phyloP scores from a whole-genome alignment of 2,888 invertebrate genomes.

The Sericinus montela region DNA sequence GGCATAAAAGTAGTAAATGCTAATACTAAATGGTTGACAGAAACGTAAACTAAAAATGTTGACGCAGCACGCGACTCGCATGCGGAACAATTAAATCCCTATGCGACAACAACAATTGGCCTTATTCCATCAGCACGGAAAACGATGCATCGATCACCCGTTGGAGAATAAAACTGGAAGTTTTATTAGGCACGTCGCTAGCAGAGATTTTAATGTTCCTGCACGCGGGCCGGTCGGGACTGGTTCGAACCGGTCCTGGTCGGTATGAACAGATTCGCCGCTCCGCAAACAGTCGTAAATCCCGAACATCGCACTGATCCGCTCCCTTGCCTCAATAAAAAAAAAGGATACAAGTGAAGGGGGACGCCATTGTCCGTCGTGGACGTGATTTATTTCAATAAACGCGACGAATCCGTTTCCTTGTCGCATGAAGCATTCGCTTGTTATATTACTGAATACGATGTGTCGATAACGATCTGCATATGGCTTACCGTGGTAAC shows the following conservation, averaged over 20 bases:
- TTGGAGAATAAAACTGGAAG: slow-evolving; percentile 43
- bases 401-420: slow-evolving; percentile 35
- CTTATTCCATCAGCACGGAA: background rate
- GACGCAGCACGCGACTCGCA: too few species aligned
- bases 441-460: slow-evolving; percentile 10
- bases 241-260: slow-evolving; percentile 21
- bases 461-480: background rate
- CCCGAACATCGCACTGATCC: slow-evolving; percentile 52
- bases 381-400: slow-evolving; percentile 59
- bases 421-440: slow-evolving; percentile 15
- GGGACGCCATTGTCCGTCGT: slow-evolving; percentile 35
- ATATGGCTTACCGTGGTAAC: too few species aligned
- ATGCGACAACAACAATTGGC: background rate
- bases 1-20: too few species aligned
- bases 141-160: slow-evolving; percentile 1
- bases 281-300: slow-evolving; percentile 63
- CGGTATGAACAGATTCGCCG: slow-evolving; percentile 52
- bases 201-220: slow-evolving; percentile 49
- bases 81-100: background rate
- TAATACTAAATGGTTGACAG: too few species aligned
- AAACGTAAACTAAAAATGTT: too few species aligned
- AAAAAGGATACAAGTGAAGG: slow-evolving; percentile 30
- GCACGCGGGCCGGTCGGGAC: slow-evolving; percentile 32
- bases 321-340: slow-evolving; percentile 37
- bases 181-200: slow-evolving; percentile 47